phyloP scores from a whole-genome alignment of 2,888 invertebrate species.

The Pinctada fucata region DNA sequence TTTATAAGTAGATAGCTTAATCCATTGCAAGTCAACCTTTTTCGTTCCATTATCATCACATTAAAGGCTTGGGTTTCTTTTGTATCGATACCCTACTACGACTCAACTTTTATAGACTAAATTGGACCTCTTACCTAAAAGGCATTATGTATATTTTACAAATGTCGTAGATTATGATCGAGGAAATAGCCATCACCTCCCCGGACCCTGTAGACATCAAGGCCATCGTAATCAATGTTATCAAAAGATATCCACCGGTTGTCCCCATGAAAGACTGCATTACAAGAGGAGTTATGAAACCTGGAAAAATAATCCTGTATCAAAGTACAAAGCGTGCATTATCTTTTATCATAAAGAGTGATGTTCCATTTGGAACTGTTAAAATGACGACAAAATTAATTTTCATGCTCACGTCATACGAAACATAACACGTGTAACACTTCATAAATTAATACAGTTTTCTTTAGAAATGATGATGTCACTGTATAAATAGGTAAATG shows the following conservation, averaged over 20 bases:
- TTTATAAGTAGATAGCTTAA: too few species aligned
- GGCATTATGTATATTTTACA: slow-evolving; percentile 66
- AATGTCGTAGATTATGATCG: slow-evolving; percentile 67
- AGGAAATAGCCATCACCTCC: slow-evolving; percentile 72
- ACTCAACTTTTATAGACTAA: neutral
- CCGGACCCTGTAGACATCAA: slow-evolving; percentile 38
- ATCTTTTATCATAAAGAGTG: too few species aligned
- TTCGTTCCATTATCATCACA: neutral
- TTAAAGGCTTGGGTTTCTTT: too few species aligned
- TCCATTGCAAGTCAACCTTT: neutral
- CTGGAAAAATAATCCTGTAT: slow-evolving; percentile 42
- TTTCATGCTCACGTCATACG: too few species aligned
- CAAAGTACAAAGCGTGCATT: too few species aligned
- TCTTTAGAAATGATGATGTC: too few species aligned
- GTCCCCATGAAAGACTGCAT: slow-evolving; percentile 56
- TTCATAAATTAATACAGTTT: too few species aligned
- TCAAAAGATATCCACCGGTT: slow-evolving; percentile 58
- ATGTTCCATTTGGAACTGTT: too few species aligned
- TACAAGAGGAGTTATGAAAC: slow-evolving; percentile 63
- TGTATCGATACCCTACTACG: too few species aligned
- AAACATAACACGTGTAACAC: too few species aligned
- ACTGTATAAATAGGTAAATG: too few species aligned
- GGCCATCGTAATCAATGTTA: slow-evolving; percentile 66
- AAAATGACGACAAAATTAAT: too few species aligned
- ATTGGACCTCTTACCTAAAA: slow-evolving; percentile 52